Evolutionary conservation across 1,140 invertebrate species (phyloP), one percentile per base, ranked within the genome.

Genomic region (Belonocnema kinseyi): DNA sequence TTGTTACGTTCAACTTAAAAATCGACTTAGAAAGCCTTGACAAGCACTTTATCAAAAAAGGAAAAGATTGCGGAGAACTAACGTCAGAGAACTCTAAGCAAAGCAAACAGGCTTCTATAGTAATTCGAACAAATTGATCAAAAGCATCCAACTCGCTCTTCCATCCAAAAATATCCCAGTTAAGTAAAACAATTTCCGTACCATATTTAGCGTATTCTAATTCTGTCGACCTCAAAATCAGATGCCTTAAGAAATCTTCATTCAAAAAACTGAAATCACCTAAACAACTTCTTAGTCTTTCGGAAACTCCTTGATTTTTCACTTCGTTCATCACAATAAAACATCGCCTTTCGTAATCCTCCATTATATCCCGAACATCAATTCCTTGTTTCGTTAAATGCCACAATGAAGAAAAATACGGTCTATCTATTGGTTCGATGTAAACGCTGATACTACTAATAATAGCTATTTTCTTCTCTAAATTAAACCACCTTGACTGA

Each of bases 271-370:
- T 77, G 8, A 83, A 82, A 33, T 82, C 46, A 2, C 14, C 71
- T 2, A 82, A 26, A 11, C 72, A 58, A 10, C 6, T 6, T n/a
- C 75, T 78, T 21, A 78, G 33, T 7, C 76, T 7, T 50, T 80
- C 4, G 17, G 51, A 16, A 33, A 83, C 70, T 11, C 5, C 51
- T 56, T 72, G 61, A 0, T 71, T 26, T 61, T 56, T 76, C 5
- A 80, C 50, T 75, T 66, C 76, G 13, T 83, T 77, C n/a, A 85
- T 81, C 10, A 79, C 70, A 12, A 14, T 17, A 17, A 85, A 84
- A 70, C 85, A 89, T n/a, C 83, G 80, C 76, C 82, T 85, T 19
- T 85, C 77, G 40, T 90, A 90, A 56, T 88, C 86, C 0, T 77
- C 73, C 0, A 89, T 81, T 12, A 88, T 82, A 19, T 85, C 77